Conservation (phyloP, 2,797 vertebrate genomes). For the Nannoperca obscura region DNA sequence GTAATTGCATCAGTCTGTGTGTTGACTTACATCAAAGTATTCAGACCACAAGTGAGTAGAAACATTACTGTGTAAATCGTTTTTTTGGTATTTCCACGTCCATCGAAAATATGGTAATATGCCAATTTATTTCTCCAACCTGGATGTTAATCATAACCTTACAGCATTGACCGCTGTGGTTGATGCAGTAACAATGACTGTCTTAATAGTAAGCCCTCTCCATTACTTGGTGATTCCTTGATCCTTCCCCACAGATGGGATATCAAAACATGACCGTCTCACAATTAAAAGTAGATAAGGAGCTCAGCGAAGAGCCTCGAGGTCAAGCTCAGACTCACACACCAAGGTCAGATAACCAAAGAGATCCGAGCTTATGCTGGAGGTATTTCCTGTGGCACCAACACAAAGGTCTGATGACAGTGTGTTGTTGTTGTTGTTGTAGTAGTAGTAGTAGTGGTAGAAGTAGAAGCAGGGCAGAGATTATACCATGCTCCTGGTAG, state of each 20-base stretch:
- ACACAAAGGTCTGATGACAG: slow-evolving; percentile 30
- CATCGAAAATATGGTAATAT: slow-evolving; percentile 10
- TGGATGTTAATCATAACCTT: slow-evolving; percentile 19
- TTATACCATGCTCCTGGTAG: slow-evolving; percentile 51
- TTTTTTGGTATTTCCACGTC: background rate
- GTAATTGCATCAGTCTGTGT: background rate
- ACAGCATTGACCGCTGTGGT: background rate
- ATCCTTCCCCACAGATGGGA: slow-evolving; percentile 52
- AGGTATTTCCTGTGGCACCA: slow-evolving; percentile 36
- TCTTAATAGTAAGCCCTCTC: slow-evolving; percentile 15
- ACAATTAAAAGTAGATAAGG: slow-evolving; percentile 68
- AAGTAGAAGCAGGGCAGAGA: slow-evolving; percentile 47
- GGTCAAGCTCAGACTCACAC: slow-evolving; percentile 38
- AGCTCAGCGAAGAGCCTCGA: slow-evolving; percentile 40
- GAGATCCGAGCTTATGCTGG: slow-evolving; percentile 40
- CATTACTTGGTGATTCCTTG: slow-evolving; percentile 33
- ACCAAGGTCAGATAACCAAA: slow-evolving; percentile 50
- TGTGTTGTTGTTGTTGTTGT: slow-evolving; percentile 19
- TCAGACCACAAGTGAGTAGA: background rate
- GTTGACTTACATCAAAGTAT: slow-evolving; percentile 6
- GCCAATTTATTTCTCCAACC: slow-evolving; percentile 10
- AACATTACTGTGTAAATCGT: background rate
- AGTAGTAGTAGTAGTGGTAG: slow-evolving; percentile 5
- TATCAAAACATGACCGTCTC: slow-evolving; percentile 43
- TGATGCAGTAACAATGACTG: slow-evolving; percentile 11